Evolutionary conservation across 1,140 invertebrate genomes (phyloP).

Genomic region (Tetranychus urticae): DNA sequence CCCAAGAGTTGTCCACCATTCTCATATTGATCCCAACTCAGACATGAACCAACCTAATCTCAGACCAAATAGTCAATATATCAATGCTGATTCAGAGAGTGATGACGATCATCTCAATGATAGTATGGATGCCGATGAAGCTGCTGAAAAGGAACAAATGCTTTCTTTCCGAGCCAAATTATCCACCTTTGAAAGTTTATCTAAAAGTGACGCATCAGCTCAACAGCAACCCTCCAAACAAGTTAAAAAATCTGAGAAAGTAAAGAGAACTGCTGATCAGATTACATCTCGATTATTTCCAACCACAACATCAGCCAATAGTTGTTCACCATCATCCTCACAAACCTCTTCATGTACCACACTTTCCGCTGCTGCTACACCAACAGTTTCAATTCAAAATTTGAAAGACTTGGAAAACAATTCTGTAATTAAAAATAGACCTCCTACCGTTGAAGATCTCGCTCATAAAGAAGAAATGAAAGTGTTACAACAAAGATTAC

Average conservation of each 20-base stretch:
- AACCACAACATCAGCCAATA: no score
- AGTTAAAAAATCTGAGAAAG: not conserved
- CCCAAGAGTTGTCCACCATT: no score
- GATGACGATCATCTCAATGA: not conserved
- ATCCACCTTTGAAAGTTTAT: conserved; percentile 9
- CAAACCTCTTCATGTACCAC: not conserved
- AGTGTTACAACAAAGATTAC: not conserved
- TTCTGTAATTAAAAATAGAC: not conserved
- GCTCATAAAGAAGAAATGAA: not conserved
- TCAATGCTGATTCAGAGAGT: not conserved
- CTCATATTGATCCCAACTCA: not conserved
- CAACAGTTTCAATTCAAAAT: not conserved
- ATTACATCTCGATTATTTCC: no score
- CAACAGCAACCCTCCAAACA: not conserved
- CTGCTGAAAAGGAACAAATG: not conserved
- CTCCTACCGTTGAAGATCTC: not conserved
- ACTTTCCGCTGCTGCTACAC: not conserved
- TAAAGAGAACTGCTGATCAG: not conserved
- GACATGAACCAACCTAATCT: not conserved
- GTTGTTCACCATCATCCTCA: no score
- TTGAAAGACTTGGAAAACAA: not conserved
- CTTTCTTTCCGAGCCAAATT: conserved; percentile 8
- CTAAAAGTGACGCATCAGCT: conserved; percentile 1
- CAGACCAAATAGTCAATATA: no score
- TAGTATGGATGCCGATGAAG: not conserved